Base-by-base conservation (phyloP, 2,113 vertebrate species). In the Porphyrio hochstetteri region DNA sequence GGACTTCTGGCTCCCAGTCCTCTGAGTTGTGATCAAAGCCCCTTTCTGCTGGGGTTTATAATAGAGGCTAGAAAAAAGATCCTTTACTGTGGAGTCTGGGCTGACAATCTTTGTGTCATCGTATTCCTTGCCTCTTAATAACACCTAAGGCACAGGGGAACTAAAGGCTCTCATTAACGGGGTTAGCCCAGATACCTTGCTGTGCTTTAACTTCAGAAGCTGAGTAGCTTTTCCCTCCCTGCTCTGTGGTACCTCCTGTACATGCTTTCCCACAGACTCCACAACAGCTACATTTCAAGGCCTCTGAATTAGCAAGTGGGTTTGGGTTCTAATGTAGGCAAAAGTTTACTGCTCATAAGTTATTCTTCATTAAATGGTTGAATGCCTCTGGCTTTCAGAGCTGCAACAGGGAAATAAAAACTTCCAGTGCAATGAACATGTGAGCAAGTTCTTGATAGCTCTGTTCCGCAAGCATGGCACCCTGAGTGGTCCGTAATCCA, bases 361-460 rank as follows among this genome's bases (percentile, higher is more conserved):
- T 42, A 13, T 67, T 82, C 57, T 46, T 8, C 24, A 40, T 24
- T 72, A 33, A 53, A 55, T 11, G 46, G 20, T 25, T 11, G 56
- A 35, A 60, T 55, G 38, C n/a, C 53, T 74, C 29, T 78, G 74
- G 36, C 42, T 67, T 67, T 24, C 31, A 13, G 53, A 68, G 28
- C 4, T 77, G 72, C 36, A 48, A 29, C 3, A 72, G 46, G 18
- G 21, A n/a, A 40, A 59, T 20, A 44, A 61, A 86, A 82, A 8
- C 20, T 10, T n/a, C 61, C 3, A 13, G 5, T 75, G 56, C 53
- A 52, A 24, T 57, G 46, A 53, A 14, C 40, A 4, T 0, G 0
- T 3, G 10, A 74, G 28, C 20, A n/a, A 44, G 57, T 53, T 55
- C 25, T 35, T 80, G 80, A 3, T 83, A 31, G 50, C 33, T 48